Conservation (phyloP, 2,797 vertebrate species). For the Bryconaethiops microstoma region DNA sequence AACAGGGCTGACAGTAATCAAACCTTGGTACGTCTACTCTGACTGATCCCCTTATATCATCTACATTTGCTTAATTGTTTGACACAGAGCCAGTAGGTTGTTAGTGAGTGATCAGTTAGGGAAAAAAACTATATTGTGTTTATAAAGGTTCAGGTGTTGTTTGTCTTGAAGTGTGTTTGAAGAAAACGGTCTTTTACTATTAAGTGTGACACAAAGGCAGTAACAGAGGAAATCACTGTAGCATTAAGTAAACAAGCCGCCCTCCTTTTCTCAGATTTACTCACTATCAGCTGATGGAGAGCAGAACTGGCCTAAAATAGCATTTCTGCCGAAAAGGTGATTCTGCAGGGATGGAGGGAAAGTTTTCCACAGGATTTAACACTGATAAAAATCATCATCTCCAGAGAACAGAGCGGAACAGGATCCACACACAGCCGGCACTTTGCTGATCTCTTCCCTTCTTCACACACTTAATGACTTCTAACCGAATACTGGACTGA, state of each 20-base stretch:
- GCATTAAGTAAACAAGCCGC: background rate
- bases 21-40: no score
- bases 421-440: conserved; percentile 16
- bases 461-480: background rate
- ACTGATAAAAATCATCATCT: conserved; percentile 33
- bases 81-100: no score
- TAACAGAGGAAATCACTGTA: background rate
- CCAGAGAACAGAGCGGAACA: conserved; percentile 4
- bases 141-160: no score
- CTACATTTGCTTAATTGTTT: no score
- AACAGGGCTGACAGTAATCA: no score
- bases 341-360: conserved; percentile 33
- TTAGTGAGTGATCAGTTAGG: no score
- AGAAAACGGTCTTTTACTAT: no score
- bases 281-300: background rate
- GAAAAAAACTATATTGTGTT: no score
- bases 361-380: conserved; percentile 30
- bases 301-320: conserved; percentile 19
- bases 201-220: no score
- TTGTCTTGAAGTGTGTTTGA: no score
- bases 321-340: conserved; percentile 4
- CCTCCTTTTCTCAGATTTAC: background rate
- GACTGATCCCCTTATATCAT: no score
- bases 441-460: conserved; percentile 28
- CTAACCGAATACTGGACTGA: conserved; percentile 11